These are phyloP conservation scores for Corythaeola cristata DNA, from an alignment of 2,113 vertebrate species.

Conservation along the genomic window DNA sequence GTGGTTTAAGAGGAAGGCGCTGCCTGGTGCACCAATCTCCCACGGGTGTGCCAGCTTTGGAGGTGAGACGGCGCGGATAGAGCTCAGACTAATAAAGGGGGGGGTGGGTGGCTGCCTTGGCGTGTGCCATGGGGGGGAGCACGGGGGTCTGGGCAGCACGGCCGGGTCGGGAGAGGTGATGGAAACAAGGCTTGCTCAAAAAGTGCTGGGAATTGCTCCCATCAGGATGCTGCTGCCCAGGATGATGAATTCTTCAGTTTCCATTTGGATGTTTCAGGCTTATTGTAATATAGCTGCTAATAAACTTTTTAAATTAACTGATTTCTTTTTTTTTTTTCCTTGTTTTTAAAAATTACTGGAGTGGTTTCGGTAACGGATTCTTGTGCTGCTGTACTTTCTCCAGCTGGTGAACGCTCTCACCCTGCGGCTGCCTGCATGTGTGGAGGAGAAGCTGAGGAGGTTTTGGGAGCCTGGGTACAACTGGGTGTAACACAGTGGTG, in stretches of 20 bases:
- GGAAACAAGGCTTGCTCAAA: not conserved
- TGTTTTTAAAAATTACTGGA: not conserved
- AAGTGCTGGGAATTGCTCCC: not conserved
- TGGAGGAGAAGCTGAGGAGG: not conserved
- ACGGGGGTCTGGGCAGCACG: not conserved
- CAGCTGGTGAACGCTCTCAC: not conserved
- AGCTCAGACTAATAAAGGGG: not conserved
- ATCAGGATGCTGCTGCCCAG: not conserved
- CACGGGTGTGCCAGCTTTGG: not conserved
- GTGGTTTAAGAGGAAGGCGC: not conserved
- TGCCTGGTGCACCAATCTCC: not conserved
- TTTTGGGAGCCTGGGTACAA: not conserved
- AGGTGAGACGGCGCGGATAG: not conserved
- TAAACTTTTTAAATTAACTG: not conserved
- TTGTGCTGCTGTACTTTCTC: not conserved
- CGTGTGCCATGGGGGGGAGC: not conserved
- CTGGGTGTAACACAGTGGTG: rapidly evolving
- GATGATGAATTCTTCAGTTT: not conserved
- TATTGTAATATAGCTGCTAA: not conserved
- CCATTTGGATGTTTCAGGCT: not conserved
- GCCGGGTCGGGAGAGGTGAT: not conserved
- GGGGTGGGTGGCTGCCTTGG: not conserved
- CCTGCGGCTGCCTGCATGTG: not conserved
- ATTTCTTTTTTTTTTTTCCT: not conserved
- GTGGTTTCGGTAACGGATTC: not conserved